A percentile compares a stretch with the other conserved stretches of the same genome.
phyloP scores from a whole-genome alignment of 2,797 vertebrate species.

The Eurystomus glaucurus region DNA sequence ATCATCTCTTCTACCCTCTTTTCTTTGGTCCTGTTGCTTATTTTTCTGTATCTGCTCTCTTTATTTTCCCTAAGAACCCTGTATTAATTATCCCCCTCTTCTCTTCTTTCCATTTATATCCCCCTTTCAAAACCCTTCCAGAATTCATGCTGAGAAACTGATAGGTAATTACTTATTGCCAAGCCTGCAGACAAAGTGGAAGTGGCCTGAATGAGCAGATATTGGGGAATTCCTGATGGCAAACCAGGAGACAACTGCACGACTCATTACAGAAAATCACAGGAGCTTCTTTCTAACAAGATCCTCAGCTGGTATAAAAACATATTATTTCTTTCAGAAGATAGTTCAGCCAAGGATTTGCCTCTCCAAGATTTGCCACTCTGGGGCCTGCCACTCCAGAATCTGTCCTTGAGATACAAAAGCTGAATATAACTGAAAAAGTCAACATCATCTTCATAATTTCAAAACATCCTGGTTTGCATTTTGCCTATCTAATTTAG shows the following conservation, averaged over 20 bases:
- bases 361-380: background rate
- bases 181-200: background rate
- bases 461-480: background rate
- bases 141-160: background rate
- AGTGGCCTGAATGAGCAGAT: background rate
- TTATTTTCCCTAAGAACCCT: background rate
- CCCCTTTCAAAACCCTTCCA: background rate
- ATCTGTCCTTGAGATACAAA: background rate
- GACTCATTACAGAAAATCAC: background rate
- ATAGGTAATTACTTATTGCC: constrained; percentile 9
- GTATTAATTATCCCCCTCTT: background rate
- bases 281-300: background rate
- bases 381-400: background rate
- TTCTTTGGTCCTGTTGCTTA: background rate
- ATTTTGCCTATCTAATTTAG: background rate
- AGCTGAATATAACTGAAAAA: background rate
- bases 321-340: background rate
- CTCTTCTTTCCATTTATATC: background rate
- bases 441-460: background rate
- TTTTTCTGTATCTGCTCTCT: background rate
- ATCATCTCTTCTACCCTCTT: background rate
- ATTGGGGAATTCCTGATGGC: background rate
- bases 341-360: background rate
- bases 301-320: background rate
- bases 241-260: background rate